Base-by-base conservation (phyloP, 1,140 invertebrate species). In the Brachionus manjavacas region DNA sequence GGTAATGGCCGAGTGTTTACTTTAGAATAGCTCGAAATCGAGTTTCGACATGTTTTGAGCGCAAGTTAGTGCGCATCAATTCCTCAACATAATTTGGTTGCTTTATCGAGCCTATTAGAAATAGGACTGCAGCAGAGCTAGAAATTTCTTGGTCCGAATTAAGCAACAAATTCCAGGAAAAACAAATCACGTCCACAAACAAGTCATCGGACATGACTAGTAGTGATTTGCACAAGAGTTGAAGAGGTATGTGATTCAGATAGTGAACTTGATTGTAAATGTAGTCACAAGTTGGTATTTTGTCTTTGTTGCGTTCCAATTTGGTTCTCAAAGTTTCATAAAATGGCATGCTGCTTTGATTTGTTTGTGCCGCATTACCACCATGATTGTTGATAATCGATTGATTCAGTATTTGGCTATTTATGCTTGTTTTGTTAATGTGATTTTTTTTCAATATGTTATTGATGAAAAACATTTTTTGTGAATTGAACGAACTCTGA, bases 81-180 rank as follows among this genome's bases (percentile, higher is more conserved):
- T 95, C 93, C 35, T 94, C 92, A 0, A 95, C 95, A 86, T 94
- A 93, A 66, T 94, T 92, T 0, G 96, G 94, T 11, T 94, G 93
- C 87, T 95, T 94, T 0, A 98, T 95, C 0, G 97, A 94, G 3
- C 93, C 93, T 78, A 98, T 91, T 84, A 98, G 95, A 87, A 98
- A 97, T 8, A 98, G 20, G 0, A 95, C 94, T 0, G 96, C 95
- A 84, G 91, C 91, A 85, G 90, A 87, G 66, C 90, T 88, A 46
- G 90, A 89, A 25, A 91, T 85, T 85, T 92, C 90, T 85, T 91
- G 89, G 85, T 92, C 91, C 83, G 92, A 91, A 87, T 97, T 95
- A 41, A 98, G 89, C 2, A 99, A 89, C 3, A 99, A 91, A 87
- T 97, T 94, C 97, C 97, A 99, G 3, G 95, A 94, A 4, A 96